Percentiles rank a stretch among this genome's conserved stretches.
phyloP scores from a whole-genome alignment of 2,888 invertebrate species.

The Uloborus plumipes region DNA sequence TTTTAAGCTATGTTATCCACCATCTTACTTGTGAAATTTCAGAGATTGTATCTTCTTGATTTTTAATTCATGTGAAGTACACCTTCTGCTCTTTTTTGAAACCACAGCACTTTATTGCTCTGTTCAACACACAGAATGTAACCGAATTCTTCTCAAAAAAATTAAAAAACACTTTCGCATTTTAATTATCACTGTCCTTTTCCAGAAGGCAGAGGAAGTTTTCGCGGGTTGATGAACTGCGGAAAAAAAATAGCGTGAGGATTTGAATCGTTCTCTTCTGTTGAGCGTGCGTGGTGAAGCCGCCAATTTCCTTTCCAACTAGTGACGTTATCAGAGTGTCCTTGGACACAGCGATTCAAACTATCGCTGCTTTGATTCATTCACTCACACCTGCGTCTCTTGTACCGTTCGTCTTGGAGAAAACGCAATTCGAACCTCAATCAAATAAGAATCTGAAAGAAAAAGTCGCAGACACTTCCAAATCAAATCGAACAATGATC shows the following conservation, averaged over 20 bases:
- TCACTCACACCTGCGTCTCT: constrained; percentile 15
- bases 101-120: no score
- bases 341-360: constrained; percentile 33
- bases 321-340: constrained; percentile 36
- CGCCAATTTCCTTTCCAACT: constrained; percentile 36
- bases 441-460: no score
- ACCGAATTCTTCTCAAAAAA: no score
- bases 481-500: no score
- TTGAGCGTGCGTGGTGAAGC: background rate
- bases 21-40: no score
- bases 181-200: background rate
- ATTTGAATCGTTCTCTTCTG: background rate
- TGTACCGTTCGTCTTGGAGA: background rate
- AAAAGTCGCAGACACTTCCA: no score
- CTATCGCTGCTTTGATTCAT: constrained; percentile 30
- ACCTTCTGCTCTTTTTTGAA: no score
- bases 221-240: constrained; percentile 17
- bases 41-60: no score
- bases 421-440: no score
- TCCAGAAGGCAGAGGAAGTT: background rate
- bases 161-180: background rate
- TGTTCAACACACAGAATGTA: no score
- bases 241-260: constrained; percentile 11
- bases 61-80: no score
- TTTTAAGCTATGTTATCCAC: no score